phyloP scores from a whole-genome alignment of 1,140 invertebrate species.

The Magallana angulata region DNA sequence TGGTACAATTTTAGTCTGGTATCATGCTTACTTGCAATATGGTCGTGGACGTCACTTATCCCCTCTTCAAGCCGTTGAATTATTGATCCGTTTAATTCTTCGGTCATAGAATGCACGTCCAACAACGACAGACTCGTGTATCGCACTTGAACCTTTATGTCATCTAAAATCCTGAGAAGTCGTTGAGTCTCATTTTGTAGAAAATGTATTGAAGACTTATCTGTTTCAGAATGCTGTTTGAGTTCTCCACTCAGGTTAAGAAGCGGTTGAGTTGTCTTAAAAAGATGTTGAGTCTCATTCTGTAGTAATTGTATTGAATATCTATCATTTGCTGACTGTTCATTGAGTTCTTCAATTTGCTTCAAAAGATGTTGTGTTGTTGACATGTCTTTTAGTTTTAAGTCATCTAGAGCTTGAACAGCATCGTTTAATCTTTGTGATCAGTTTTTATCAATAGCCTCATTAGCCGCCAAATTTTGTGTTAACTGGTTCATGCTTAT shows the following conservation, averaged over 20 bases:
- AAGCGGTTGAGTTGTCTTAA: too few species aligned
- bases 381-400: background rate
- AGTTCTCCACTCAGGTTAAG: too few species aligned
- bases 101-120: background rate
- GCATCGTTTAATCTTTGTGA: background rate
- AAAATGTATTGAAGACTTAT: too few species aligned
- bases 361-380: too few species aligned
- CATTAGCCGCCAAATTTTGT: background rate
- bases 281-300: too few species aligned
- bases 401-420: background rate
- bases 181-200: too few species aligned
- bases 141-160: background rate
- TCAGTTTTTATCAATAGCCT: background rate
- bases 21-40: background rate
- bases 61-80: background rate
- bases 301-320: too few species aligned
- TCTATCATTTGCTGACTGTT: too few species aligned
- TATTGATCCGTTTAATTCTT: background rate
- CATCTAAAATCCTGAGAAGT: background rate
- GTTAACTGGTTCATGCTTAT: background rate
- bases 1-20: too few species aligned
- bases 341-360: too few species aligned
- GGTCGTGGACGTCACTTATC: background rate
- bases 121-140: background rate
- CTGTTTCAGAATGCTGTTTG: too few species aligned